phyloP scores from a whole-genome alignment of 2,113 vertebrate species.

The Indicator maculatus region DNA sequence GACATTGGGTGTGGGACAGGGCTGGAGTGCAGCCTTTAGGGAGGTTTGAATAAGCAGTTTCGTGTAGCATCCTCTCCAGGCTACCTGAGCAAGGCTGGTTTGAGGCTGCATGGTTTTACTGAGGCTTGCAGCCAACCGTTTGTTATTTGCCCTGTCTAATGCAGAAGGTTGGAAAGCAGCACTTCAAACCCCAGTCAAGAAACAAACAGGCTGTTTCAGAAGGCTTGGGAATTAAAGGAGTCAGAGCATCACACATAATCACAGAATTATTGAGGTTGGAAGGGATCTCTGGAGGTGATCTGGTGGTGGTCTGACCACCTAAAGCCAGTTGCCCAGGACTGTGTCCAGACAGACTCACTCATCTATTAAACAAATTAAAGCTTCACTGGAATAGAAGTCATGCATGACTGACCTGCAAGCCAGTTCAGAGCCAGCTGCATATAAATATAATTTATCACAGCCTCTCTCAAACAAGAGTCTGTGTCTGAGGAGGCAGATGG shows the following conservation, averaged over 20 bases:
- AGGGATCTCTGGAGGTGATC: not conserved
- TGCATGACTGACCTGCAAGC: not conserved
- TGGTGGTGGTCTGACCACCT: not conserved
- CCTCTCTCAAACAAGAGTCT: not conserved
- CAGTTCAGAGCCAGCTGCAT: not conserved
- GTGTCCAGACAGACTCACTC: rapidly evolving
- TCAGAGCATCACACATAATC: not conserved
- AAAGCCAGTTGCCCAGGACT: not conserved
- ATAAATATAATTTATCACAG: not conserved
- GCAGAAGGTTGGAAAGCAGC: rapidly evolving
- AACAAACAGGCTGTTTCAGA: not conserved
- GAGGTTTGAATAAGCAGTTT: not conserved
- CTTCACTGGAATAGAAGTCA: not conserved
- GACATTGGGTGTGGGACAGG: not conserved
- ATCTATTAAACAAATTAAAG: not conserved
- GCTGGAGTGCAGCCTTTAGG: not conserved
- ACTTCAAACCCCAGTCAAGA: not conserved
- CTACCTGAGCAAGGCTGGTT: not conserved
- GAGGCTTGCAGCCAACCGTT: not conserved
- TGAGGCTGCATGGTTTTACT: not conserved
- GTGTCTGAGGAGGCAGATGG: not conserved
- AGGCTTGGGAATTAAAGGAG: not conserved
- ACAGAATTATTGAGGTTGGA: not conserved
- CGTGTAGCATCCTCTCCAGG: not conserved
- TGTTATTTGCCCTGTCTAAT: not conserved